Evolutionary conservation across 2,113 vertebrate genomes (phyloP), one percentile per base, ranked within the genome.

Genomic region (Recurvirostra avosetta): DNA sequence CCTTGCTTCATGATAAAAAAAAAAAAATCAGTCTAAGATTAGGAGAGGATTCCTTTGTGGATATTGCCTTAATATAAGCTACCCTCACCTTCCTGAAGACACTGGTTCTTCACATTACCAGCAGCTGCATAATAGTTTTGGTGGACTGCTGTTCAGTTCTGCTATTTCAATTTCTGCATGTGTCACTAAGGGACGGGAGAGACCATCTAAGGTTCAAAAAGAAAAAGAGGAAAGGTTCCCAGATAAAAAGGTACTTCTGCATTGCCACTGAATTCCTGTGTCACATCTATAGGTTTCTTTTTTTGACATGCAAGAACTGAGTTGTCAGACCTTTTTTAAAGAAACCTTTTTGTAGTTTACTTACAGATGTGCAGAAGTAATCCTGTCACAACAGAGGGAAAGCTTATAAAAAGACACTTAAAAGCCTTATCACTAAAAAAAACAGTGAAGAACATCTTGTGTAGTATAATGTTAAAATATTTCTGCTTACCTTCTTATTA

Each of bases 321-420:
- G 13, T 61, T 59, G n/a, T 62, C 62, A 75, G 49, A 36, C 12
- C 43, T 72, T 62, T 61, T 97, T 97, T 91, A 68, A 96, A 61
- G 40, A 66, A 86, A 70, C 1, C 5, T 19, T 70, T 76, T 40
- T 95, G 71, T 85, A 87, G 29, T 95, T 95, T 91, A 85, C 67
- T 95, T 97, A 77, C 29, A 96, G 87, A 95, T n/a, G 25, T 93
- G 82, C 58, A 95, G 75, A 96, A 97, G 80, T 96, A 97, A 97
- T 96, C 61, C 78, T 97, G 86, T 94, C 95, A 97, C 92, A 97
- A 88, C 78, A 98, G 55, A 96, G 50, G 79, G n/a, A 88, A 96
- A 88, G 53, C 50, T 94, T 92, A 95, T 95, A 88, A 95, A 96
- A 98, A 95, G 74, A 85, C 91, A 86, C 55, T 97, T 94, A 82